Evolutionary conservation across 2,113 vertebrate species (phyloP).

Genomic region (Microtus oregoni): DNA sequence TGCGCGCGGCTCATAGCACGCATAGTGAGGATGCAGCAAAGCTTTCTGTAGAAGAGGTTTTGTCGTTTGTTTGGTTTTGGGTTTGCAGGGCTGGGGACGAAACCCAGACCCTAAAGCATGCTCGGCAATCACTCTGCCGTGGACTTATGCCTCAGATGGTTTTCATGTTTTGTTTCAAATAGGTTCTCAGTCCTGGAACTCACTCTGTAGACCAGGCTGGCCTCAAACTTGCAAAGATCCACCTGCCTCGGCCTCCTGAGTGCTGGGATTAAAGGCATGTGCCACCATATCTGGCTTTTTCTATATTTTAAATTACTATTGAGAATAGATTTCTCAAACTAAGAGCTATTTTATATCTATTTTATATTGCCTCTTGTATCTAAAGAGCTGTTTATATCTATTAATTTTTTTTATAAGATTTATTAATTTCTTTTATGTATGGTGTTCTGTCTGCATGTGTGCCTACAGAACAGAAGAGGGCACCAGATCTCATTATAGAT

Average conservation of each 20-base stretch:
- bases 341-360: not conserved
- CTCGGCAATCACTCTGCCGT: not conserved
- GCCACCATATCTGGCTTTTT: not conserved
- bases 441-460: too few relatives aligned
- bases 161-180: not conserved
- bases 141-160: not conserved
- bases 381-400: not conserved
- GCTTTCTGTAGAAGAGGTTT: not conserved
- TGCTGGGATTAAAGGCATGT: not conserved
- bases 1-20: not conserved
- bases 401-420: not conserved
- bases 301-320: not conserved
- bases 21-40: not conserved
- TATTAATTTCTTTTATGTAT: too few relatives aligned
- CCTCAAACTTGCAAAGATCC: not conserved
- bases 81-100: not conserved
- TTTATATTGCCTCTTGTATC: not conserved
- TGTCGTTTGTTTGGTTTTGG: not conserved
- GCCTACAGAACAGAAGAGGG: too few relatives aligned
- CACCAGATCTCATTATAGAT: too few relatives aligned
- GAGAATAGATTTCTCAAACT: not conserved
- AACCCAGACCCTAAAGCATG: not conserved
- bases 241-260: not conserved
- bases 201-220: not conserved
- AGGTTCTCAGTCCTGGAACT: not conserved